These are phyloP conservation scores for Coregonus suidteri DNA, from an alignment of 2,797 vertebrate species.

Conservation along the genomic window DNA sequence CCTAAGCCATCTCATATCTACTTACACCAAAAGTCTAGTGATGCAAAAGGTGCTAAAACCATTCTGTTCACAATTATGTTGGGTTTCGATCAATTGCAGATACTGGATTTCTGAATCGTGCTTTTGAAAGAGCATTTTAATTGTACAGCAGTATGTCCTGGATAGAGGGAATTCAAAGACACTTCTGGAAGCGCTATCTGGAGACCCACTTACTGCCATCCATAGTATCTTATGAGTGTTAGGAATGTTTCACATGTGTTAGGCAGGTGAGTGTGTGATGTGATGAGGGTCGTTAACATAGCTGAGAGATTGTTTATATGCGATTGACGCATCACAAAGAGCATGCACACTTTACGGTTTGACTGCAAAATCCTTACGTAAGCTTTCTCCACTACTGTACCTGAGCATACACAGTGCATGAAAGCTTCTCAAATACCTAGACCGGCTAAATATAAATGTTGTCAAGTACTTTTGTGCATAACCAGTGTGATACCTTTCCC, in stretches of 20 bases:
- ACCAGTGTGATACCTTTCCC: slow-evolving; percentile 44
- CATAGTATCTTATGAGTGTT: neutral
- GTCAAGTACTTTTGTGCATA: slow-evolving; percentile 61
- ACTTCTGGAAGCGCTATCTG: neutral
- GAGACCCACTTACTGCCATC: neutral
- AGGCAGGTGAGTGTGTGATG: neutral
- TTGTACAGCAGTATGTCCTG: neutral
- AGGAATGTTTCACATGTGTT: neutral
- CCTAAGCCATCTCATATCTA: too few species aligned
- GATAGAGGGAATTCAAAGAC: neutral
- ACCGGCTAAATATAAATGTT: slow-evolving; percentile 65
- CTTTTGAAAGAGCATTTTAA: too few species aligned
- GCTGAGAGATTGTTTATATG: neutral
- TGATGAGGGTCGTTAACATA: too few species aligned
- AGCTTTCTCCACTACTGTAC: slow-evolving; percentile 27
- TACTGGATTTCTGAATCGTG: too few species aligned
- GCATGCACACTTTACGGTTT: neutral
- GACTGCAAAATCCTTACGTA: slow-evolving; percentile 8
- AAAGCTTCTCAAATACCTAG: slow-evolving; percentile 46
- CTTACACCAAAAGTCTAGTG: too few species aligned
- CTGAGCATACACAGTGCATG: slow-evolving; percentile 24
- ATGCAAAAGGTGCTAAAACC: too few species aligned
- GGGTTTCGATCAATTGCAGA: too few species aligned
- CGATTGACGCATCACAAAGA: slow-evolving; percentile 1
- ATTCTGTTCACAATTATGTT: too few species aligned